Percentiles rank a stretch among this genome's conserved stretches.
phyloP scores from a whole-genome alignment of 2,113 vertebrate genomes.

The Thamnophis sirtalis region DNA sequence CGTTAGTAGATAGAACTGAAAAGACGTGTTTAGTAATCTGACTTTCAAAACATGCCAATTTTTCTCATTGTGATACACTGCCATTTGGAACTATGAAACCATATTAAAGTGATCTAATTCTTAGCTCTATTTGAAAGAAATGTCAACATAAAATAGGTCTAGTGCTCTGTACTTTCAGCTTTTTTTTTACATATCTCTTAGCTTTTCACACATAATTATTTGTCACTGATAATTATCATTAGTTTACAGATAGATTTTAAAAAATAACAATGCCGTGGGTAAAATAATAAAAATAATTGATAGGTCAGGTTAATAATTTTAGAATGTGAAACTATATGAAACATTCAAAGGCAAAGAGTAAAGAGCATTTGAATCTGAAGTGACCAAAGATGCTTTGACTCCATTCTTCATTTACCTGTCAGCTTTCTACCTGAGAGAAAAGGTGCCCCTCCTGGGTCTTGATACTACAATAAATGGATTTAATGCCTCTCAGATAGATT shows the following conservation, averaged over 20 bases:
- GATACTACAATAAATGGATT: neutral
- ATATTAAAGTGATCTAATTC: neutral
- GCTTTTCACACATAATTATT: neutral
- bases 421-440: neutral
- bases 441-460: neutral
- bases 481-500: neutral
- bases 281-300: neutral
- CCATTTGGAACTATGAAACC: neutral
- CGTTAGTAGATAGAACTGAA: neutral
- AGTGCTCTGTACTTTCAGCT: neutral
- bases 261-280: neutral
- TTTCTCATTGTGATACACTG: neutral
- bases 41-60: too few relatives aligned
- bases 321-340: neutral
- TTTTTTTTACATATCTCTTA: neutral
- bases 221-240: neutral
- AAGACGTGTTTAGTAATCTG: neutral
- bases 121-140: neutral
- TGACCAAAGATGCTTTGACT: neutral
- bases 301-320: neutral
- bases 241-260: neutral
- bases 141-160: neutral
- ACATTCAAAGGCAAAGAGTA: neutral
- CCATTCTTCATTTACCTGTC: neutral
- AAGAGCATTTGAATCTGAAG: neutral